A percentile compares a stretch with the other conserved stretches of the same genome.
Conservation (phyloP, 1,140 invertebrate species). For the Druon quercuslanigerum region DNA sequence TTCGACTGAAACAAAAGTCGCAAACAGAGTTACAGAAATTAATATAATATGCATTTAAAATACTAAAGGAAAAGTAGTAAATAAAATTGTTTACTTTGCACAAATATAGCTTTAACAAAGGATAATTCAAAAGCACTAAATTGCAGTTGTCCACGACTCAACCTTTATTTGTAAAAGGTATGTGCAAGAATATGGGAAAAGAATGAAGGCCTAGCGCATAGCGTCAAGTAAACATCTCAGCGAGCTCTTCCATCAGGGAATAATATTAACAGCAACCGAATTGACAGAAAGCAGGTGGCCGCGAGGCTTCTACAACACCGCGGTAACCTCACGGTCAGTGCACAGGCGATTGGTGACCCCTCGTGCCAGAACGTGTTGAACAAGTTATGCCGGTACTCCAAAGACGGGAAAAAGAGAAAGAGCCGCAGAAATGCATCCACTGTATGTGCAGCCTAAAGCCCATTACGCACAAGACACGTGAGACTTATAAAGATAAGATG, state of each 20-base stretch:
- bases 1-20: too few relatives aligned
- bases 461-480: conserved; percentile 30
- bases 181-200: too few relatives aligned
- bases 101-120: too few relatives aligned
- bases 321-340: conserved; percentile 11
- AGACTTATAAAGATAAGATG: conserved; percentile 28
- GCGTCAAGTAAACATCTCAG: too few relatives aligned
- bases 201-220: too few relatives aligned
- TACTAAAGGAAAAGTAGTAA: too few relatives aligned
- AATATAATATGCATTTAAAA: too few relatives aligned
- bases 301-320: neutral
- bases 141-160: too few relatives aligned
- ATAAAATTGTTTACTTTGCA: too few relatives aligned
- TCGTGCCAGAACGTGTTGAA: conserved; percentile 21
- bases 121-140: too few relatives aligned
- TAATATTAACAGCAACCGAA: conserved; percentile 1
- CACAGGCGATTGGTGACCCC: conserved; percentile 17
- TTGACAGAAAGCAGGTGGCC: neutral
- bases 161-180: too few relatives aligned
- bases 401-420: neutral
- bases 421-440: neutral
- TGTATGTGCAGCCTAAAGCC: conserved; percentile 6
- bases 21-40: too few relatives aligned
- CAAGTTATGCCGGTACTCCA: conserved; percentile 18
- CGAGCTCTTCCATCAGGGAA: neutral